A percentile compares a stretch with the other conserved stretches of the same genome.
These are phyloP conservation scores for Nyctereutes procyonoides DNA, from an alignment of 2,113 vertebrate species.

Conservation along the genomic window DNA sequence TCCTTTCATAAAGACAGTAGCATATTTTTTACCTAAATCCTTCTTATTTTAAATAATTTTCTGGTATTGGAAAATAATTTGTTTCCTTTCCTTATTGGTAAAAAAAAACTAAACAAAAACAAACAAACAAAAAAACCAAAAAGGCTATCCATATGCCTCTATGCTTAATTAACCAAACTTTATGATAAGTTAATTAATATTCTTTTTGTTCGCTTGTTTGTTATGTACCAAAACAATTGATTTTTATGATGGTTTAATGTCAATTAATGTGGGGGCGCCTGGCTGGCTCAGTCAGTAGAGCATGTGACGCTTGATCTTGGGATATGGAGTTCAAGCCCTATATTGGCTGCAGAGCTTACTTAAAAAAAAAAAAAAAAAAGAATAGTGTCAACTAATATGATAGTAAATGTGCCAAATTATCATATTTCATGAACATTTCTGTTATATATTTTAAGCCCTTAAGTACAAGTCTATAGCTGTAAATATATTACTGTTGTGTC, in stretches of 20 bases:
- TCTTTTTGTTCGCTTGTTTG: background rate
- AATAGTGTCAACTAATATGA: background rate
- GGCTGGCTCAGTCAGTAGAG: background rate
- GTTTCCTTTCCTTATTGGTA: background rate
- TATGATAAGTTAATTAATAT: background rate
- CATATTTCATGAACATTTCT: background rate
- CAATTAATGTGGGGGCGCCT: background rate
- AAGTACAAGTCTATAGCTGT: background rate
- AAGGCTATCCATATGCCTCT: background rate
- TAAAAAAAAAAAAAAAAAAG: background rate
- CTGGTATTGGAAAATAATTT: background rate
- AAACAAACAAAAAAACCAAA: no score
- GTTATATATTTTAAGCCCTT: background rate
- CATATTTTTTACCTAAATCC: background rate
- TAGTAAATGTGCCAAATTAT: background rate
- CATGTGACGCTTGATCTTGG: fast-evolving
- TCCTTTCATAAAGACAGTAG: background rate
- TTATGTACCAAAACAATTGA: background rate
- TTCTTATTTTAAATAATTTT: background rate
- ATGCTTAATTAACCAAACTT: background rate
- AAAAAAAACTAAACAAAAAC: background rate
- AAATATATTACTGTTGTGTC: background rate
- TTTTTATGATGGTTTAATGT: background rate
- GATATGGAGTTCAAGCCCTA: background rate
- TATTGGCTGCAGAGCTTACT: background rate